Conservation (phyloP, 2,113 vertebrate genomes). For the Passer montanus region DNA sequence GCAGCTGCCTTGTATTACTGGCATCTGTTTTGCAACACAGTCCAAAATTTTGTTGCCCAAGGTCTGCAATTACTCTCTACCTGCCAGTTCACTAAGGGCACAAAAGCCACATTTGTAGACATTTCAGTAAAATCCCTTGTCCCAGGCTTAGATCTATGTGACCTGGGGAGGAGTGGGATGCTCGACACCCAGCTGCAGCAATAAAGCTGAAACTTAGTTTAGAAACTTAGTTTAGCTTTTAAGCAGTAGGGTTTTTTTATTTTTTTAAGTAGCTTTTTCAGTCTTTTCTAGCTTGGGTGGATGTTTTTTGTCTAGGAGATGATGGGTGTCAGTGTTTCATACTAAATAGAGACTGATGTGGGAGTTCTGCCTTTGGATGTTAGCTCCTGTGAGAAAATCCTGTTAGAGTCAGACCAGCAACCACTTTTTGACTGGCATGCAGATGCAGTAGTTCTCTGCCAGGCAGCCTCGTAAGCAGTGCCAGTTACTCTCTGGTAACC, state of each 20-base stretch:
- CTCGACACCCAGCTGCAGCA: neutral
- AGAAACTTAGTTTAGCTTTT: neutral
- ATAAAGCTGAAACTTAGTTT: neutral
- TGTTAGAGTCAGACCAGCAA: neutral
- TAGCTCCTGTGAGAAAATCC: neutral
- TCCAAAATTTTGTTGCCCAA: neutral
- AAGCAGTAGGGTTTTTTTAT: neutral
- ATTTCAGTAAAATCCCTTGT: neutral
- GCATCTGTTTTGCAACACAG: neutral
- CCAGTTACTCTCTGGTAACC: neutral
- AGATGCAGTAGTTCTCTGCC: neutral
- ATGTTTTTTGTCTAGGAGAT: neutral
- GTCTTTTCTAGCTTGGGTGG: neutral
- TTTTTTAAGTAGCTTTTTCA: no score
- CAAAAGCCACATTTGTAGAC: neutral
- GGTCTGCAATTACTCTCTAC: neutral
- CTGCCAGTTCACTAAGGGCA: neutral
- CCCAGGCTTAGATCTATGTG: neutral
- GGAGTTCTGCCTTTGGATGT: neutral
- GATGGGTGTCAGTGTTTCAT: neutral
- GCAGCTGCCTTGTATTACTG: neutral
- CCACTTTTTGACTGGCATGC: neutral
- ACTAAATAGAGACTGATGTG: neutral
- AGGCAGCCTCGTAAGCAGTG: neutral
- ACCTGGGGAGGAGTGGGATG: neutral